These are phyloP conservation scores for Ictalurus furcatus DNA, from an alignment of 2,113 vertebrate genomes.

Conservation along the genomic window DNA sequence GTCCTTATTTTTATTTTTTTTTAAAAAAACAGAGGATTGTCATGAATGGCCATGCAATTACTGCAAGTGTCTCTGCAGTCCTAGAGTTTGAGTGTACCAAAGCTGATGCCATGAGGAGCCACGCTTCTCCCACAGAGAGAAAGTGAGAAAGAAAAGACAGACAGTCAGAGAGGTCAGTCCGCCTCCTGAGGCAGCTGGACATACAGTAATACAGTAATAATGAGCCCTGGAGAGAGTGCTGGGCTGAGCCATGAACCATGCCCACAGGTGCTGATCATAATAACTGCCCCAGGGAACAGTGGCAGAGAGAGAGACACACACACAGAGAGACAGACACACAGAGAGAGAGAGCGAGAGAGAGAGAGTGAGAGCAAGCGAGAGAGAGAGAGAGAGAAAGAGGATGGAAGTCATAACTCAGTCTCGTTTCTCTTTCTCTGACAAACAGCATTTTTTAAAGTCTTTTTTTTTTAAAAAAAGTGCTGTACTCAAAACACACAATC, in stretches of 20 bases:
- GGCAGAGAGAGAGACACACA: slow-evolving; percentile 20
- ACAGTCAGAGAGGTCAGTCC: slow-evolving; percentile 35
- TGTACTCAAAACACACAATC: slow-evolving; percentile 46
- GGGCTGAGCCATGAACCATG: slow-evolving; percentile 51
- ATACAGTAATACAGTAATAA: slow-evolving; percentile 58
- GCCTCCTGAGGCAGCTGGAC: slow-evolving; percentile 45
- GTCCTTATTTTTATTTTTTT: too few species aligned
- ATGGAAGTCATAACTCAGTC: slow-evolving; percentile 49
- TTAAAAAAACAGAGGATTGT: background rate
- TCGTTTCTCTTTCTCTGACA: slow-evolving; percentile 51
- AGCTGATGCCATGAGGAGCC: slow-evolving; percentile 34
- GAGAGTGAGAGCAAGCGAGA: background rate
- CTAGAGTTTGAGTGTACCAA: slow-evolving; percentile 41
- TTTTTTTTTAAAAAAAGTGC: slow-evolving; percentile 42
- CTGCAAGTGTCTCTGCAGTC: slow-evolving; percentile 29
- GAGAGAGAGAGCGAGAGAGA: slow-evolving; percentile 19
- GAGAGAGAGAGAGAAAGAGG: slow-evolving; percentile 23
- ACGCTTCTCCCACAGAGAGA: slow-evolving; percentile 8
- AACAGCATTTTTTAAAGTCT: slow-evolving; percentile 45
- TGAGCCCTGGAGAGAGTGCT: slow-evolving; percentile 55
- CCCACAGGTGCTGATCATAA: slow-evolving; percentile 63
- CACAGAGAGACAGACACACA: background rate
- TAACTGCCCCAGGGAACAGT: slow-evolving; percentile 59
- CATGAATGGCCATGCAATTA: slow-evolving; percentile 36
- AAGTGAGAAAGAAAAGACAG: slow-evolving; percentile 25